These are phyloP conservation scores for Brachypodius melanocephalos DNA, from an alignment of 2,113 vertebrate species.

Conservation along the genomic window DNA sequence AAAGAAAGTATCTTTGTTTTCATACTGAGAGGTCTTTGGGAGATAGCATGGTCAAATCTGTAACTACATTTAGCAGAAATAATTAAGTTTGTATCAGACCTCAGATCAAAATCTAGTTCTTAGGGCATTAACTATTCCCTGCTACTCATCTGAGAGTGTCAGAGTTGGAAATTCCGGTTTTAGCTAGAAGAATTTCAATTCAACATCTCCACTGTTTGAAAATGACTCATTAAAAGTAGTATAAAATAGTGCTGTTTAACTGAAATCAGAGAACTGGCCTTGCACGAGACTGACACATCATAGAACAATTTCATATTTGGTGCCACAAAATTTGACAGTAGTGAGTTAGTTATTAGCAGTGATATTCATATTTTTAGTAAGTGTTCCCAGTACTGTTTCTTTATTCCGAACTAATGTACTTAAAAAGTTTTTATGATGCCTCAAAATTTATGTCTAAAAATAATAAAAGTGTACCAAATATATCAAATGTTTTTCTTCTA, in stretches of 20 bases:
- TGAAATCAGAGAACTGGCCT: background rate
- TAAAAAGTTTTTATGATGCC: background rate
- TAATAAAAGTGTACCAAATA: background rate
- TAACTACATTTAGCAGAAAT: background rate
- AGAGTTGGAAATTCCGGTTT: background rate
- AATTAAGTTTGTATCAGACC: background rate
- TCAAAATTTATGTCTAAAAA: background rate
- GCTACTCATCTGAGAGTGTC: background rate
- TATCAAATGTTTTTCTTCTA: slow-evolving; percentile 43
- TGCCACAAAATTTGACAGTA: background rate
- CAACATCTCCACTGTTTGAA: background rate
- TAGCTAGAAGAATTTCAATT: background rate
- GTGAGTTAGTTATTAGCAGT: background rate
- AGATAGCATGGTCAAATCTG: background rate
- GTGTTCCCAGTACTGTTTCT: background rate
- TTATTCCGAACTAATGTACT: background rate
- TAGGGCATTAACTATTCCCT: background rate
- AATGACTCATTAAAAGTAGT: background rate
- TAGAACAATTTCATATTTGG: background rate
- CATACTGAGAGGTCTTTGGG: background rate
- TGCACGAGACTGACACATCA: background rate
- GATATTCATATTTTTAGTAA: background rate
- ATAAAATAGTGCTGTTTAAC: background rate
- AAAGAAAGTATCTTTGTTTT: background rate
- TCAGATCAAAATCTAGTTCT: background rate